These are phyloP conservation scores for Torymus aiolomorphi DNA, from an alignment of 2,888 invertebrate genomes.

Conservation along the genomic window DNA sequence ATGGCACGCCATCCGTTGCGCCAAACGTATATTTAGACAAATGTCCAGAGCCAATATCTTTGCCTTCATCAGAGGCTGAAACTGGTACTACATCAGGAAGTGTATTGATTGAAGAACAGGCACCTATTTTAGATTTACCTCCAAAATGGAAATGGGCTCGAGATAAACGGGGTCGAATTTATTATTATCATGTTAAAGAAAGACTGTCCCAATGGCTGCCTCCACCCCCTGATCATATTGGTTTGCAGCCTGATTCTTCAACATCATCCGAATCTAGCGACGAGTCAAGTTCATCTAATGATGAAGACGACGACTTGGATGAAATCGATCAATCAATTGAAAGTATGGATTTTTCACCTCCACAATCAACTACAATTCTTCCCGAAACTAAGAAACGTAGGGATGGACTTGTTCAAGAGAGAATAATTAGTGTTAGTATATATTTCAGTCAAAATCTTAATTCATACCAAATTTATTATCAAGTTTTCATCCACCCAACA, in stretches of 20 bases:
- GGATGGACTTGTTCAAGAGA: slow-evolving; percentile 80
- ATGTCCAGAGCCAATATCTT: slow-evolving; percentile 57
- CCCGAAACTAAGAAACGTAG: slow-evolving; percentile 75
- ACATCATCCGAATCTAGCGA: slow-evolving; percentile 75
- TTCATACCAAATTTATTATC: no score
- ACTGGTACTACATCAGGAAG: slow-evolving; percentile 47
- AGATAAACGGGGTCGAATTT: slow-evolving; percentile 89
- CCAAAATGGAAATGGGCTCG: slow-evolving; percentile 91
- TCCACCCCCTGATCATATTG: slow-evolving; percentile 75
- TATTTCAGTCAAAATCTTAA: neutral
- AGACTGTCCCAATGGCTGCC: slow-evolving; percentile 89
- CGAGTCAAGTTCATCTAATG: slow-evolving; percentile 75
- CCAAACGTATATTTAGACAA: slow-evolving; percentile 55
- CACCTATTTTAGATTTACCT: slow-evolving; percentile 79
- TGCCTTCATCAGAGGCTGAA: slow-evolving; percentile 16
- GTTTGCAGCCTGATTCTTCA: slow-evolving; percentile 75
- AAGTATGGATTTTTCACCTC: slow-evolving; percentile 61
- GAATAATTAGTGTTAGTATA: slow-evolving; percentile 81
- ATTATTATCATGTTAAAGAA: slow-evolving; percentile 92
- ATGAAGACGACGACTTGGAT: slow-evolving; percentile 74
- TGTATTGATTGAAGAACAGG: no score
- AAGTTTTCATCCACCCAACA: no score
- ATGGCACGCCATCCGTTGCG: slow-evolving; percentile 63
- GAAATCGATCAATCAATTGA: slow-evolving; percentile 63
- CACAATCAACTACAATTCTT: slow-evolving; percentile 26